Evolutionary conservation across 2,113 vertebrate genomes (phyloP).

Genomic region (Mixornis gularis): DNA sequence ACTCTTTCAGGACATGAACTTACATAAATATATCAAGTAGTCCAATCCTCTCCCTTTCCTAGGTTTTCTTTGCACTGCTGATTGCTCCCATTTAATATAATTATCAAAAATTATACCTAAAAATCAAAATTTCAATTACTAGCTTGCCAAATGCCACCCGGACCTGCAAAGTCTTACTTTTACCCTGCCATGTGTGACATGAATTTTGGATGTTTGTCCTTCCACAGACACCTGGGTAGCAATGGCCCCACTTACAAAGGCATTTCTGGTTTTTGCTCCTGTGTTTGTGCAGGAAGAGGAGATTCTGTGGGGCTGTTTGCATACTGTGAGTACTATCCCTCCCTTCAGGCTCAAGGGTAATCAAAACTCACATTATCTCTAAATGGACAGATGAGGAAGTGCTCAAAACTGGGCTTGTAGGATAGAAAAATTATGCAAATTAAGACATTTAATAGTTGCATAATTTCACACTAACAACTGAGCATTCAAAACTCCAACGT

Average conservation of each 20-base stretch:
- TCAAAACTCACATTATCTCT: constrained; percentile 19
- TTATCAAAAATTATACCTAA: not conserved
- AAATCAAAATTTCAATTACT: not conserved
- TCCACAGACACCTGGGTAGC: not conserved
- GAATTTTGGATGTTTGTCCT: not conserved
- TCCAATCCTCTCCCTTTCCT: not conserved
- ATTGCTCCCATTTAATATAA: not conserved
- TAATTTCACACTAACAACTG: constrained; percentile 31
- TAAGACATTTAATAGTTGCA: constrained; percentile 13
- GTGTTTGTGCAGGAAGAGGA: not conserved
- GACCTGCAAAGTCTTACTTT: not conserved
- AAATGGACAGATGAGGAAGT: constrained; percentile 33
- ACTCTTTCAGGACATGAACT: not conserved
- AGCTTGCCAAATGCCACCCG: not conserved
- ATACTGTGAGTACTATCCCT: not conserved
- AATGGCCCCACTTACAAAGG: rapidly evolving
- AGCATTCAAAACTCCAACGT: not conserved
- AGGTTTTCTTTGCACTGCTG: not conserved
- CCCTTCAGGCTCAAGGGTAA: not conserved
- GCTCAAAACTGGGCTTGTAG: not conserved
- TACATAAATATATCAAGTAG: not conserved
- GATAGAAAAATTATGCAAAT: constrained; percentile 33
- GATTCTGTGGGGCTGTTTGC: not conserved
- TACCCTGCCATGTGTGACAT: rapidly evolving
- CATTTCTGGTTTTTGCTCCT: not conserved